Evolutionary conservation across 2,797 vertebrate species (phyloP).

Genomic region (Pseudopleuronectes americanus): DNA sequence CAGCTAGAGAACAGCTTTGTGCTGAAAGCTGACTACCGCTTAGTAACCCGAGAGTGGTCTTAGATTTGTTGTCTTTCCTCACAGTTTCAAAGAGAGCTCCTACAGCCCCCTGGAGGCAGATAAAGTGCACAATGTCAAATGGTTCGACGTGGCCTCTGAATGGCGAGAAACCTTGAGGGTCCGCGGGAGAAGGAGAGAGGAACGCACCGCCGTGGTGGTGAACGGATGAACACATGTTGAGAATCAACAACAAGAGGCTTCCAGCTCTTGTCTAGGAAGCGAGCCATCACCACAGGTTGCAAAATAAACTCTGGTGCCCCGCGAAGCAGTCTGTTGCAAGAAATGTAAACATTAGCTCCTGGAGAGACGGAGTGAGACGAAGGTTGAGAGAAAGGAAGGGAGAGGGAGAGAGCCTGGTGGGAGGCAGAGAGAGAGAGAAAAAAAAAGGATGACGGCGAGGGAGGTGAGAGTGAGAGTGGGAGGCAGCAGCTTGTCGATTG

Average conservation of each 20-base stretch:
- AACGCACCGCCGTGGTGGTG: constrained; percentile 68
- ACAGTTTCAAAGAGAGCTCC: constrained; percentile 64
- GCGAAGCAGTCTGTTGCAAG: constrained; percentile 79
- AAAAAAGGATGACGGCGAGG: constrained; percentile 47
- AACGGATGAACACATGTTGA: constrained; percentile 85
- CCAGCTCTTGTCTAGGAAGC: constrained; percentile 83
- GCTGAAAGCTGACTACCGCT: constrained; percentile 54
- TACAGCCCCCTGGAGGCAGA: constrained; percentile 63
- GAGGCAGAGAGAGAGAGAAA: constrained; percentile 54
- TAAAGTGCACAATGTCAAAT: constrained; percentile 76
- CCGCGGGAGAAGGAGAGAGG: constrained; percentile 46
- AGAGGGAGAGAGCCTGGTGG: constrained; percentile 27
- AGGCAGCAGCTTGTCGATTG: constrained; percentile 55
- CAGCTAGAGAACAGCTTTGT: constrained; percentile 44
- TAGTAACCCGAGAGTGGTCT: constrained; percentile 49
- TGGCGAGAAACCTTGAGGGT: constrained; percentile 66
- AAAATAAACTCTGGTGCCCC: constrained; percentile 86
- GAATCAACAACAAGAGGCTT: constrained; percentile 83
- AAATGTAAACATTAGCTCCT: constrained; percentile 81
- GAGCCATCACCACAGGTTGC: constrained; percentile 86
- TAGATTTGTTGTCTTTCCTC: constrained; percentile 67
- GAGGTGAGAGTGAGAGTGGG: constrained; percentile 33
- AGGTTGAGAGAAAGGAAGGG: constrained; percentile 45
- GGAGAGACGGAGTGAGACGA: constrained; percentile 59
- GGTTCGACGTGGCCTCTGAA: constrained; percentile 73